Percentiles rank a stretch among this genome's conserved stretches.
phyloP scores from a whole-genome alignment of 2,113 vertebrate species.

The Hydrochoerus hydrochaeris region DNA sequence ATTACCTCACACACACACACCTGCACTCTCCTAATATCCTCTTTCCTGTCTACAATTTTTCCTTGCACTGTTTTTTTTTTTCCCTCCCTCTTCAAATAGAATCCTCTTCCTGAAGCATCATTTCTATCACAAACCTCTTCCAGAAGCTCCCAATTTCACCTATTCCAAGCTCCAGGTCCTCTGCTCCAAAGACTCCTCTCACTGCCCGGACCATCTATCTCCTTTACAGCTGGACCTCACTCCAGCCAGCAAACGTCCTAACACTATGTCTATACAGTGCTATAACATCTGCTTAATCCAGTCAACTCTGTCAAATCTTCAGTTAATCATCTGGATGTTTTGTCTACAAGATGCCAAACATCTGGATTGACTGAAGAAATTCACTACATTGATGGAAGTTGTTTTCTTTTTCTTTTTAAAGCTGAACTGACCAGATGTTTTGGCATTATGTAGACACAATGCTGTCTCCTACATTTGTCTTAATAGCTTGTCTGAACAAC shows the following conservation, averaged over 20 bases:
- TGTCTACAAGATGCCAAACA: conserved; percentile 82
- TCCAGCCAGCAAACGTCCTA: conserved; percentile 77
- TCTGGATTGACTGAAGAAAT: conserved; percentile 83
- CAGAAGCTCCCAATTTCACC: conserved; percentile 63
- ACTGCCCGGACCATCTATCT: conserved; percentile 54
- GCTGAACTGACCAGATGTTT: conserved; percentile 78
- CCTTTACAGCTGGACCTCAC: conserved; percentile 70
- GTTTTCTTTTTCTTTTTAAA: background rate
- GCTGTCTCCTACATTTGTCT: conserved; percentile 72
- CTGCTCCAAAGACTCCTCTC: conserved; percentile 48
- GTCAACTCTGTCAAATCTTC: conserved; percentile 79
- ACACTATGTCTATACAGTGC: conserved; percentile 73
- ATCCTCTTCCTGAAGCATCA: conserved; percentile 62
- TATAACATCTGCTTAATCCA: conserved; percentile 80
- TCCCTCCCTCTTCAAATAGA: background rate
- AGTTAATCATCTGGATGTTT: conserved; percentile 83
- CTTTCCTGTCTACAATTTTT: conserved; percentile 77
- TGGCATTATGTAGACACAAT: conserved; percentile 67
- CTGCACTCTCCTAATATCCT: conserved; percentile 73
- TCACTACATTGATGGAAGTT: conserved; percentile 67
- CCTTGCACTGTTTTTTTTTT: conserved; percentile 47
- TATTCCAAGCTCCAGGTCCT: conserved; percentile 37
- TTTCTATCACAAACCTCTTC: conserved; percentile 41
- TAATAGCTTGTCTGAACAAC: conserved; percentile 69
- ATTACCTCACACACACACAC: conserved; percentile 80